These are phyloP conservation scores for Trachelus troglodyta DNA, from an alignment of 2,888 invertebrate genomes.

Conservation along the genomic window DNA sequence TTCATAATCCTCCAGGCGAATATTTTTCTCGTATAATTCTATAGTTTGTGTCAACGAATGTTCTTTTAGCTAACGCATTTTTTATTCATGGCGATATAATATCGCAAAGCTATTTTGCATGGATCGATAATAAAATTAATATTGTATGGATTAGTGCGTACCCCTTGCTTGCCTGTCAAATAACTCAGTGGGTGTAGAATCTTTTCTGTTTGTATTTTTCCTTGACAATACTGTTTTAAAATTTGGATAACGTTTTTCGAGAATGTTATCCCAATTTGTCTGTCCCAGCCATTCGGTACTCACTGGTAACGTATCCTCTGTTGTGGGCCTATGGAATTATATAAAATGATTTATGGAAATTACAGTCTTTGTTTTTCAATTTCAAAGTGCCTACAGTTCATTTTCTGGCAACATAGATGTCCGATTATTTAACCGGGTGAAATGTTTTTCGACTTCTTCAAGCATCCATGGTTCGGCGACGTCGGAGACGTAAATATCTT, in stretches of 20 bases:
- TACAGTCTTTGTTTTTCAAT: background rate
- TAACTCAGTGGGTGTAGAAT: background rate
- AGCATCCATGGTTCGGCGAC: slow-evolving; percentile 56
- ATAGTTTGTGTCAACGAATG: background rate
- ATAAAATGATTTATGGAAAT: background rate
- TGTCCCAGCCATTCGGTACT: background rate
- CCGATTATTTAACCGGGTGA: slow-evolving; percentile 44
- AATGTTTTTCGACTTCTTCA: slow-evolving; percentile 54
- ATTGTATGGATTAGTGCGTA: background rate
- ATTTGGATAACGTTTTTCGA: slow-evolving; percentile 7
- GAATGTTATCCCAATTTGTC: background rate
- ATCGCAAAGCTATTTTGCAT: background rate
- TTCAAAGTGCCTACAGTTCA: slow-evolving; percentile 39
- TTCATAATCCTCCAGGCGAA: slow-evolving; percentile 15
- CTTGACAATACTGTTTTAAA: background rate
- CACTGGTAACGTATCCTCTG: background rate
- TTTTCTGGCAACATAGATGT: slow-evolving; percentile 19
- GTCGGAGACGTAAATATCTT: background rate
- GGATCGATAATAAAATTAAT: background rate
- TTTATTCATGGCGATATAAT: background rate
- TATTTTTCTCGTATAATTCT: slow-evolving; percentile 14
- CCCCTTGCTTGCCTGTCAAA: background rate
- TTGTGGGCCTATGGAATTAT: background rate
- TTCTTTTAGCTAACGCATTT: background rate
- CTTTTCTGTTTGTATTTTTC: background rate